Evolutionary conservation across 2,888 invertebrate species (phyloP).

Genomic region (Drosophila niveifrons): DNA sequence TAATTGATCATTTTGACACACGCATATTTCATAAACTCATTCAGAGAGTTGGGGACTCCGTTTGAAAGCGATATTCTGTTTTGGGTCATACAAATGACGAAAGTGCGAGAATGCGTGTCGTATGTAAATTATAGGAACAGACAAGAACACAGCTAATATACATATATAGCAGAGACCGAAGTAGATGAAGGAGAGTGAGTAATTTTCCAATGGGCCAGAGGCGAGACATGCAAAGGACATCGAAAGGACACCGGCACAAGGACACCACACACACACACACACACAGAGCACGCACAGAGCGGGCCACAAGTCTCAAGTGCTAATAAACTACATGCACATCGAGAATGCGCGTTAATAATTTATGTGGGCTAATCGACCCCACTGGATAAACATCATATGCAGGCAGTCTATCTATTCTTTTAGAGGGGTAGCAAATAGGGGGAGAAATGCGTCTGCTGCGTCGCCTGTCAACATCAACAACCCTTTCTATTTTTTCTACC

Average conservation of each 20-base stretch:
- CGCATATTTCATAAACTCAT: constrained; percentile 64
- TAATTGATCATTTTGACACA: constrained; percentile 54
- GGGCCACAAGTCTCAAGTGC: constrained; percentile 65
- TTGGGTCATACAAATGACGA: constrained; percentile 37
- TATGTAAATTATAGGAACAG: constrained; percentile 78
- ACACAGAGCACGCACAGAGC: constrained; percentile 22
- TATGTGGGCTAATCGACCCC: constrained; percentile 71
- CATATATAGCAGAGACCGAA: constrained; percentile 5
- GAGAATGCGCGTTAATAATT: constrained; percentile 76
- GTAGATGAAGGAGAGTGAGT: constrained; percentile 29
- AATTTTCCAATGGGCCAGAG: constrained; percentile 50
- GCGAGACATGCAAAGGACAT: constrained; percentile 74
- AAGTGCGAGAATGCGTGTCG: constrained; percentile 78
- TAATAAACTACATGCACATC: constrained; percentile 79
- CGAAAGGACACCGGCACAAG: constrained; percentile 66
- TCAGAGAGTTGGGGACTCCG: constrained; percentile 1
- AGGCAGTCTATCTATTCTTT: constrained; percentile 28
- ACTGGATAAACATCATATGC: constrained; percentile 72
- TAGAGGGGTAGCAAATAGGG: constrained; percentile 8
- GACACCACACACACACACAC: no score
- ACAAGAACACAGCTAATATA: constrained; percentile 41
- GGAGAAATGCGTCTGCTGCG: constrained; percentile 16
- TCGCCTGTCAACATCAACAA: constrained; percentile 76
- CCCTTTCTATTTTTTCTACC: constrained; percentile 61
- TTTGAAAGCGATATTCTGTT: constrained; percentile 21